Percentiles rank a stretch among this genome's conserved stretches.
Conservation (phyloP, 2,797 vertebrate species). For the Yasuhikotakia modesta region DNA sequence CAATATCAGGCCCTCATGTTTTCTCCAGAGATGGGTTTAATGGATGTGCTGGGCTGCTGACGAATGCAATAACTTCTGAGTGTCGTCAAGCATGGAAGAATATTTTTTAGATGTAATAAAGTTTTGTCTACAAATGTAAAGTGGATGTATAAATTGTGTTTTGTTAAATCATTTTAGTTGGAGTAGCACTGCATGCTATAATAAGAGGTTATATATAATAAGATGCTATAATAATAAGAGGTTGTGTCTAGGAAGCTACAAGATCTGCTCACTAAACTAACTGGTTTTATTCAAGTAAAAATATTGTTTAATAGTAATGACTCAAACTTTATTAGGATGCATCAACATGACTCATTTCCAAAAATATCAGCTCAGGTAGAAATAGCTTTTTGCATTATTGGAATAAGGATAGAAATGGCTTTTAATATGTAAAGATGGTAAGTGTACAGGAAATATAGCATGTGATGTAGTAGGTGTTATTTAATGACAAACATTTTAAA, state of each 20-base stretch:
- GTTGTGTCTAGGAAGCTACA: background rate
- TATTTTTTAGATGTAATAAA: background rate
- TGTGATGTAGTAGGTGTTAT: too few relatives aligned
- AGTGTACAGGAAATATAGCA: background rate
- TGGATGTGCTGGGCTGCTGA: background rate
- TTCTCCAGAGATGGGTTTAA: conserved; percentile 8
- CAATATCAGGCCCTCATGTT: conserved; percentile 8
- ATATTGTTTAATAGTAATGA: background rate
- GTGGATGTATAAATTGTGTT: background rate
- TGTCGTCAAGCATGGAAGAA: background rate
- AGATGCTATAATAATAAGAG: background rate
- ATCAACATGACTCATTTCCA: background rate
- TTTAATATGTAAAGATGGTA: background rate
- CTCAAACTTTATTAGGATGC: background rate
- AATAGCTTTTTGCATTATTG: background rate
- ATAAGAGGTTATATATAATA: too few relatives aligned
- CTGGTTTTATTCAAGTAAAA: background rate
- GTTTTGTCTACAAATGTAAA: background rate
- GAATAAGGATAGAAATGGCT: background rate
- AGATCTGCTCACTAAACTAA: background rate
- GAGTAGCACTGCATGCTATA: background rate
- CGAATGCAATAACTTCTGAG: background rate
- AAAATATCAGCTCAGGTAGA: background rate
- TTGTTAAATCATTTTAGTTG: background rate
- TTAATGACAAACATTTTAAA: too few relatives aligned